Conservation (phyloP, 2,113 vertebrate genomes). For the Paracanthobrama guichenoti region DNA sequence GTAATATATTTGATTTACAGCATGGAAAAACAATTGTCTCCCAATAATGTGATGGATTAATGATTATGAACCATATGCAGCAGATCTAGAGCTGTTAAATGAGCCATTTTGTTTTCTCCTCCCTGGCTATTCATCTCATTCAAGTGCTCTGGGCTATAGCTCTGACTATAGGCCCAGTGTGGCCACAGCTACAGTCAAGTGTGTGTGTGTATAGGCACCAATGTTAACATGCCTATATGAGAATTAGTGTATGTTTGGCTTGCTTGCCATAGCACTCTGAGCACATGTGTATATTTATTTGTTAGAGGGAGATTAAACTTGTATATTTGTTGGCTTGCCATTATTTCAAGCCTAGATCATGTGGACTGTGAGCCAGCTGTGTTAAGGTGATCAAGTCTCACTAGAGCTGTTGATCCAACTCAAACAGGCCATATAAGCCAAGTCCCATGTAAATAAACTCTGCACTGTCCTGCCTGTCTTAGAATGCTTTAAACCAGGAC, state of each 20-base stretch:
- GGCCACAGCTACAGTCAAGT: not conserved
- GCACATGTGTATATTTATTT: conserved; percentile 45
- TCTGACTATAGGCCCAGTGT: not conserved
- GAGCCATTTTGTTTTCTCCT: conserved; percentile 3
- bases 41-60: conserved; percentile 5
- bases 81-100: conserved; percentile 19
- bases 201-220: not conserved
- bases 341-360: conserved; percentile 36
- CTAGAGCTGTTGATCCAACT: conserved; percentile 52
- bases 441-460: conserved; percentile 50
- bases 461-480: conserved; percentile 9
- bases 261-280: conserved; percentile 17
- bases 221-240: not conserved
- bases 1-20: conserved; percentile 5
- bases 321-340: conserved; percentile 33
- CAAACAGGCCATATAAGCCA: conserved; percentile 45
- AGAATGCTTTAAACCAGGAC: conserved; percentile 35
- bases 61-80: not conserved
- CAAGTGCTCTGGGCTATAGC: not conserved
- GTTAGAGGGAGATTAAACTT: conserved; percentile 31
- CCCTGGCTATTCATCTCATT: conserved; percentile 36
- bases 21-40: not conserved
- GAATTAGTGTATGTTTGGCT: conserved; percentile 29
- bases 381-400: conserved; percentile 42
- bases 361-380: conserved; percentile 41